Evolutionary conservation across 2,797 vertebrate genomes (phyloP).

Genomic region (Gephyroberyx darwinii): DNA sequence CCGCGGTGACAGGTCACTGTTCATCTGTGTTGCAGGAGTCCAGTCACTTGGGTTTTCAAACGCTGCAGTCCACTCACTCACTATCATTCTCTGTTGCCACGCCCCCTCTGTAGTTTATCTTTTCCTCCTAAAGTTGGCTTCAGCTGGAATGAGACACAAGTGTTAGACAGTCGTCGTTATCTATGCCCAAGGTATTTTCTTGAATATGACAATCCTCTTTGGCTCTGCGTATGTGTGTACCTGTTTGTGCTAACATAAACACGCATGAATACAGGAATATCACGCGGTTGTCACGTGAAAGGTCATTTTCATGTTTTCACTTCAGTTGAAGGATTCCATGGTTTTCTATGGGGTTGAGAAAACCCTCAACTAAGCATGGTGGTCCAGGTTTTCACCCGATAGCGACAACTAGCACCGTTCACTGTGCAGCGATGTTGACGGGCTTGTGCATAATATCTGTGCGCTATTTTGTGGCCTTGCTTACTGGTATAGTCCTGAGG

Average conservation of each 20-base stretch:
- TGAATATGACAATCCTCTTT: not conserved
- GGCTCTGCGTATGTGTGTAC: not conserved
- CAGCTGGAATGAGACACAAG: slow-evolving; percentile 68
- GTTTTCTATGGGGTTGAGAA: no score
- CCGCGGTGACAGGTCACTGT: not conserved
- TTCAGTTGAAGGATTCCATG: no score
- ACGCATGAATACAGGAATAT: not conserved
- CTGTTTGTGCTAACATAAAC: not conserved
- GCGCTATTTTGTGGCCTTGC: slow-evolving; percentile 5
- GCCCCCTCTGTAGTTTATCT: slow-evolving; percentile 54
- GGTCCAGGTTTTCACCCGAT: not conserved
- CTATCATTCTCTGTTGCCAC: slow-evolving; percentile 3
- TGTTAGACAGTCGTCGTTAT: not conserved
- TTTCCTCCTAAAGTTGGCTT: slow-evolving; percentile 74
- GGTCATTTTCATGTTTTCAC: no score
- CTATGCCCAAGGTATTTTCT: not conserved
- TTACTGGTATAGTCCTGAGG: slow-evolving; percentile 81
- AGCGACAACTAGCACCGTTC: not conserved
- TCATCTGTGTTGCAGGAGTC: slow-evolving; percentile 6
- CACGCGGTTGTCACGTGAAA: no score
- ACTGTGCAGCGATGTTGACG: no score
- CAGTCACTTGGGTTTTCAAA: slow-evolving; percentile 23
- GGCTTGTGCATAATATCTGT: not conserved
- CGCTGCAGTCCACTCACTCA: not conserved
- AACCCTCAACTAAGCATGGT: not conserved